Conservation (phyloP, 2,797 vertebrate genomes). For the Mycteria americana region DNA sequence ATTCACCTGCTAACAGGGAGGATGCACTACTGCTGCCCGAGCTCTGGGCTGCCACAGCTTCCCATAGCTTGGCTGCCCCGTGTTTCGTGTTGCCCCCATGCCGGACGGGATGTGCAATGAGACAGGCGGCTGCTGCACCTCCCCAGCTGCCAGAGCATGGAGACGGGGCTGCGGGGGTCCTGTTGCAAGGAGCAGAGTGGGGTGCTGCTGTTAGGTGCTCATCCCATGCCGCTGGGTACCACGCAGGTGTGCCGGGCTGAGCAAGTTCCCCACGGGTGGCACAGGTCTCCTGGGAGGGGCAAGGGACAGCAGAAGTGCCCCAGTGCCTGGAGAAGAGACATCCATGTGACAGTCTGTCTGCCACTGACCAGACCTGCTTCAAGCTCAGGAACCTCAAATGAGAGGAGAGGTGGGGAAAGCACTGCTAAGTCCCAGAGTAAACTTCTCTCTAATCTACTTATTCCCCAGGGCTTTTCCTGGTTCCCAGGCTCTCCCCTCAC, state of each 20-base stretch:
- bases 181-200: neutral
- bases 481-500: neutral
- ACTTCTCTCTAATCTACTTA: neutral
- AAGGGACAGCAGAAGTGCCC: neutral
- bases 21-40: neutral
- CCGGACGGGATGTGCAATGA: neutral
- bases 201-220: neutral
- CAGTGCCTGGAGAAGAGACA: neutral
- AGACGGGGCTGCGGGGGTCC: rapidly evolving
- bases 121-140: neutral
- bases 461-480: neutral
- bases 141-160: neutral
- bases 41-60: neutral
- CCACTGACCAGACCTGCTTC: neutral
- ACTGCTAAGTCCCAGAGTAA: neutral
- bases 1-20: neutral
- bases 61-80: neutral
- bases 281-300: neutral
- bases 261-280: neutral
- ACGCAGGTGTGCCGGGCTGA: neutral
- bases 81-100: neutral
- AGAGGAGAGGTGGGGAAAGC: neutral
- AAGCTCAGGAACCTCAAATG: neutral
- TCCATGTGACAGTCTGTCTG: neutral
- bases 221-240: neutral